These are phyloP conservation scores for Chauna torquata DNA, from an alignment of 2,113 vertebrate genomes.

Conservation along the genomic window DNA sequence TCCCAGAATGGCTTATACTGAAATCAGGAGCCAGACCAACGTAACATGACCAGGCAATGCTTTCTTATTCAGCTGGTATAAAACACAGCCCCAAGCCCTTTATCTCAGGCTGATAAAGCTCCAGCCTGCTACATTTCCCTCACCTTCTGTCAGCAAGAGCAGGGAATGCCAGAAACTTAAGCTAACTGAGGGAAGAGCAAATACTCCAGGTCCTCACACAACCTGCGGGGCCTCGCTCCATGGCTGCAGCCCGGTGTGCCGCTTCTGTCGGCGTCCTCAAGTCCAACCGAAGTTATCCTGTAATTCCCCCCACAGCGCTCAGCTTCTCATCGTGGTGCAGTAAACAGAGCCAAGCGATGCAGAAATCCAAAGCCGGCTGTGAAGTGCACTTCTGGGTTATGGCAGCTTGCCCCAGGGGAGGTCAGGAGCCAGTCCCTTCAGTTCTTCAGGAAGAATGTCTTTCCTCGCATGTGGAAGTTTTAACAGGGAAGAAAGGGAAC, in stretches of 20 bases:
- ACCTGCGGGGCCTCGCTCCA: background rate
- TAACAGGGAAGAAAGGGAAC: background rate
- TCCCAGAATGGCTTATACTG: background rate
- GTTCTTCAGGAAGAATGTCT: background rate
- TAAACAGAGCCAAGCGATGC: background rate
- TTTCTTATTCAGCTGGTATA: background rate
- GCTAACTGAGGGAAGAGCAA: background rate
- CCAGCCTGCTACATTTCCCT: background rate
- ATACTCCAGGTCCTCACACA: background rate
- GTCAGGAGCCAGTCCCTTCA: background rate
- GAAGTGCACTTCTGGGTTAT: background rate
- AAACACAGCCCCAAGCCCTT: background rate
- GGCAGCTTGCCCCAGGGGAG: background rate
- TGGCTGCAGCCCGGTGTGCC: background rate
- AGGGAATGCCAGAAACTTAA: background rate
- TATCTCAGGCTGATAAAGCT: background rate
- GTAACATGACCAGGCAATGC: rapidly evolving
- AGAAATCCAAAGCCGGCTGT: background rate
- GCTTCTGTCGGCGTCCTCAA: background rate
- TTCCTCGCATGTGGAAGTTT: background rate
- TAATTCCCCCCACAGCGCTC: background rate
- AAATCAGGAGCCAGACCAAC: background rate
- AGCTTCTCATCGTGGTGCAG: background rate
- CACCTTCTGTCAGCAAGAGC: background rate
- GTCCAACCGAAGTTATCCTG: background rate